Evolutionary conservation across 2,113 vertebrate genomes (phyloP), one percentile per base, ranked within the genome.

Genomic region (Callaeas wilsoni): DNA sequence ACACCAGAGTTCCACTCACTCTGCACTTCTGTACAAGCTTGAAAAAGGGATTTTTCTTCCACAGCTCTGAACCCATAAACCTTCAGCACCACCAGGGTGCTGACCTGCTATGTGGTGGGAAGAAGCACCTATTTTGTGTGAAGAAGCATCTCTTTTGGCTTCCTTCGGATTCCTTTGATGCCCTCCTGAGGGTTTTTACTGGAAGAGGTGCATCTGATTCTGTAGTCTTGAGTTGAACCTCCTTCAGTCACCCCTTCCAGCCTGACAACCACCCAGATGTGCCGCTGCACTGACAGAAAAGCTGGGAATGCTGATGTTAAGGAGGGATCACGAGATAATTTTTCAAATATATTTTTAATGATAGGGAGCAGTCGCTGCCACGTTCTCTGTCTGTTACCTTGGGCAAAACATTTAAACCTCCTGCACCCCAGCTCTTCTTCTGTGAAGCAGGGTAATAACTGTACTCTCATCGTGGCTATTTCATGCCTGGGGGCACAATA

Each of bases 341-440:
- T 84, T 64, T 84, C 84, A 78, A 90, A 90, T 25, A 7, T 62
- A 46, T 73, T 81, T 84, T 70, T 90, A 86, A 93, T 70, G 88
- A 73, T 30, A 90, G 75, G 63, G 19, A 87, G 30, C 79, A 53
- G 73, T 52, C 1, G 6, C 69, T 76, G 69, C 69, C 80, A 44
- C 56, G 2, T 68, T 52, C 62, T 89, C 55, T 1, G 2, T 56
- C 77, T 73, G 21, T 93, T 69, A 89, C 94, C 87, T 90, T 96
- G 90, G 81, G 89, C 93, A 91, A 96, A 68, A 50, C 49, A 42
- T 83, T 93, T 87, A 85, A 96, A 82, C 26, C 63, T 47, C 25
- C 59, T n/a, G 50, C 57, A 94, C 67, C 39, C 53, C 77, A 25
- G 67, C 67, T 63, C 75, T 79, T 91, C 83, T 59, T 44, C 64